phyloP scores from a whole-genome alignment of 2,888 invertebrate genomes.

The Ypsolopha scabrella region DNA sequence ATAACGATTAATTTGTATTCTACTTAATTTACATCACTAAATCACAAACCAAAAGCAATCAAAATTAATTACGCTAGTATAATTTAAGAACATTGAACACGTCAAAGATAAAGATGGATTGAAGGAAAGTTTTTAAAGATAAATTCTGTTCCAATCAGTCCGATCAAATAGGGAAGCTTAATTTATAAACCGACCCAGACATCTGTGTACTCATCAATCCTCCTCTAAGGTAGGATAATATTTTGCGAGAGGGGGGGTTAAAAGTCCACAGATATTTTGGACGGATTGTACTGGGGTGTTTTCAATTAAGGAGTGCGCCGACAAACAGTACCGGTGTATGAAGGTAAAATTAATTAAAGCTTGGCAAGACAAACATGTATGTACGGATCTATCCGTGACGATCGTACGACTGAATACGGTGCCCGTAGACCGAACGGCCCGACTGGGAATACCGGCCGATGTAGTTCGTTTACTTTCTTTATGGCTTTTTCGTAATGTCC shows the following conservation, averaged over 20 bases:
- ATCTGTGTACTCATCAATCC: no score
- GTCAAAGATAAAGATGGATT: slow-evolving; percentile 58
- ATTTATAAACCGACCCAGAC: slow-evolving; percentile 11
- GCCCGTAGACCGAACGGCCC: slow-evolving; percentile 17
- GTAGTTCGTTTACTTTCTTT: background rate
- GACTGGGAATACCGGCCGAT: slow-evolving; percentile 6
- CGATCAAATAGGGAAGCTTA: slow-evolving; percentile 66
- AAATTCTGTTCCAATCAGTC: slow-evolving; percentile 64
- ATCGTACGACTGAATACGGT: slow-evolving; percentile 33
- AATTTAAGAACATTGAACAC: slow-evolving; percentile 6
- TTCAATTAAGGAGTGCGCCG: slow-evolving; percentile 64
- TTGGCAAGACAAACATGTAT: slow-evolving; percentile 66
- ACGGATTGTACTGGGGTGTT: slow-evolving; percentile 40
- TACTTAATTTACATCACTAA: slow-evolving; percentile 31
- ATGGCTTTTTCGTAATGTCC: background rate
- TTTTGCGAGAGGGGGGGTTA: no score
- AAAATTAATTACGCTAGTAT: slow-evolving; percentile 44
- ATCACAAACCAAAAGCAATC: slow-evolving; percentile 44
- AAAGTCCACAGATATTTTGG: no score
- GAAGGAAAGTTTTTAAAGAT: slow-evolving; percentile 64
- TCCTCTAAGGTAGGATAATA: no score
- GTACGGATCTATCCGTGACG: slow-evolving; percentile 61
- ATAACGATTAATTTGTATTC: no score
- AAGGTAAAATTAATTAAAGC: slow-evolving; percentile 70
- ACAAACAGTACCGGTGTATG: slow-evolving; percentile 67